phyloP scores from a whole-genome alignment of 2,888 invertebrate species.

The Chrysomela aeneicollis region DNA sequence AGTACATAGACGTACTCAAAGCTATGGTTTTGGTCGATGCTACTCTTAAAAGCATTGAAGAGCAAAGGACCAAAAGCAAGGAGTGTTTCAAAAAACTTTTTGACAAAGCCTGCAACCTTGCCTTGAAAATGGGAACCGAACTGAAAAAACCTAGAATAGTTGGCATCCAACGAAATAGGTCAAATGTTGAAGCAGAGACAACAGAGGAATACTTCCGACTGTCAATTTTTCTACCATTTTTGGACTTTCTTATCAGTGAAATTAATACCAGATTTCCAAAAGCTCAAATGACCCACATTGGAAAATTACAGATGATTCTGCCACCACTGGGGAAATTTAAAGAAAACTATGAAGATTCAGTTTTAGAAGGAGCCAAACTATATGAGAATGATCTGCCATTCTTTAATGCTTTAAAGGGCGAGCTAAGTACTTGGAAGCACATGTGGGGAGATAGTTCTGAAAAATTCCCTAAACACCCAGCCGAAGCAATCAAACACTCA shows the following conservation, averaged over 20 bases:
- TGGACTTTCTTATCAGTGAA: background rate
- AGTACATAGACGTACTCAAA: no score
- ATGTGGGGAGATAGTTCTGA: no score
- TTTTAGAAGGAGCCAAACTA: no score
- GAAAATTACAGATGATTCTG: background rate
- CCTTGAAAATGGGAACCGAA: background rate
- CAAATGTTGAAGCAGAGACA: background rate
- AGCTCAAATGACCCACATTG: background rate
- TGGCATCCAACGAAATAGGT: slow-evolving; percentile 5
- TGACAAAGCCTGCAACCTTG: no score
- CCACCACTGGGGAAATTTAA: background rate
- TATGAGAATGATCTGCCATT: no score
- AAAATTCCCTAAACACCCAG: background rate
- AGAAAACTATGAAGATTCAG: background rate
- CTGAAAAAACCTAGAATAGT: slow-evolving; percentile 2
- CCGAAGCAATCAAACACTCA: background rate
- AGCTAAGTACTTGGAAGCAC: no score
- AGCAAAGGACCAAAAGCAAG: no score
- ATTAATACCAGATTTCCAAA: slow-evolving; percentile 4
- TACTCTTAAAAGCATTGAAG: no score
- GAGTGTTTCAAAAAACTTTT: no score
- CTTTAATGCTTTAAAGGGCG: no score
- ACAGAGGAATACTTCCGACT: background rate
- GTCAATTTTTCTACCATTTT: slow-evolving; percentile 6
- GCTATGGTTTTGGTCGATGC: no score